Percentiles rank a stretch among this genome's conserved stretches.
phyloP scores from a whole-genome alignment of 2,113 vertebrate species.

The Varanus komodoensis region DNA sequence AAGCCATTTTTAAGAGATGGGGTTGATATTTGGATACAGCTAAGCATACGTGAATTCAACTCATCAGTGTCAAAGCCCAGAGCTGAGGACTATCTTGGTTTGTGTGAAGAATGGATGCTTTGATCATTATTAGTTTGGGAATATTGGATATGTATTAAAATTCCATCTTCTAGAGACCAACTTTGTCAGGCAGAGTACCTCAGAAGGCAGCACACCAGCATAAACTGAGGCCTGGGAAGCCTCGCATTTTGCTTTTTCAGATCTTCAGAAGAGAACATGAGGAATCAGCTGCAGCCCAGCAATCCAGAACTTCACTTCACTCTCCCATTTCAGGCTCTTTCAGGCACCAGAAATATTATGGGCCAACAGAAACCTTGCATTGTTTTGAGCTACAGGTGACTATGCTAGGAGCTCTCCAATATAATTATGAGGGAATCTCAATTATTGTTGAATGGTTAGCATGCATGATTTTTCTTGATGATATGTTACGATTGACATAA shows the following conservation, averaged over 20 bases:
- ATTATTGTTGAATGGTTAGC: background rate
- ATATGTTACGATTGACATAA: background rate
- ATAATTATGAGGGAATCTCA: background rate
- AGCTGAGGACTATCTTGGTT: background rate
- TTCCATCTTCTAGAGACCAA: background rate
- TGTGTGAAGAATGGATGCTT: background rate
- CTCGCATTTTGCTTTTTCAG: background rate
- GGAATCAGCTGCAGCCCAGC: slow-evolving; percentile 10
- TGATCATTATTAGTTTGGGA: background rate
- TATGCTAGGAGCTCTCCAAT: background rate
- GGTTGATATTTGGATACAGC: background rate
- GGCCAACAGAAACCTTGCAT: background rate
- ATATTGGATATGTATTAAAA: slow-evolving; percentile 4
- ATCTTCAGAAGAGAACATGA: background rate
- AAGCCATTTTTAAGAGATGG: too few relatives aligned
- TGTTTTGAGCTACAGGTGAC: background rate
- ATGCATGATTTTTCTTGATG: background rate
- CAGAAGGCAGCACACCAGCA: background rate
- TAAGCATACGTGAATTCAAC: background rate
- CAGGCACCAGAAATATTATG: background rate
- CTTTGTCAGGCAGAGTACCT: background rate
- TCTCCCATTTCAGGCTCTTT: background rate
- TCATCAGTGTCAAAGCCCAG: background rate
- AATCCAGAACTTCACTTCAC: background rate
- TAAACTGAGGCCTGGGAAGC: background rate